Evolutionary conservation across 2,797 vertebrate genomes (phyloP).

Genomic region (Salmo trutta): DNA sequence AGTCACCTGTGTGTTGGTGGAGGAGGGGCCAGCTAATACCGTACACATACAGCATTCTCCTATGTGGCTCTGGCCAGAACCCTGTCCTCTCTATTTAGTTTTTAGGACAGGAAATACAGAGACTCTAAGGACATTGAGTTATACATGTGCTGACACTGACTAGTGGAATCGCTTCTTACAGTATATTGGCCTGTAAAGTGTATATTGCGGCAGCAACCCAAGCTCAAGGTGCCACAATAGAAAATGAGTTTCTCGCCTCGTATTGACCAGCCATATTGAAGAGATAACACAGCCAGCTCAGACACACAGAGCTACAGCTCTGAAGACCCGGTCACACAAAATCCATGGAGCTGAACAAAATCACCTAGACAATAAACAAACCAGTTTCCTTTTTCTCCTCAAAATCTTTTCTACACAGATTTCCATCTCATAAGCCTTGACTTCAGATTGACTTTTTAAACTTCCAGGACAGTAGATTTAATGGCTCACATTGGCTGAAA

Average conservation of each 20-base stretch:
- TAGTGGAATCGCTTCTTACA: slow-evolving; percentile 6
- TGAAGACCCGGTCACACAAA: slow-evolving; percentile 26
- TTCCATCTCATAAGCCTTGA: background rate
- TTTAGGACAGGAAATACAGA: slow-evolving; percentile 6
- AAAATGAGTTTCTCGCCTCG: slow-evolving; percentile 26
- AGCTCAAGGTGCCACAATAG: background rate
- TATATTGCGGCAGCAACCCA: slow-evolving; percentile 19
- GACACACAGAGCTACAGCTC: slow-evolving; percentile 15
- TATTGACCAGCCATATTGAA: slow-evolving; percentile 39
- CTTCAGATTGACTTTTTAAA: background rate
- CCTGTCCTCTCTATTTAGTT: background rate
- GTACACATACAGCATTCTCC: too few species aligned
- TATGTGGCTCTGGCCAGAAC: too few species aligned
- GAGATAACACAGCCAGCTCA: slow-evolving; percentile 29
- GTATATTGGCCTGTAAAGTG: slow-evolving; percentile 5
- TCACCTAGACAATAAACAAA: slow-evolving; percentile 20
- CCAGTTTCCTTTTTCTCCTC: background rate
- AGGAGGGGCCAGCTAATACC: too few species aligned
- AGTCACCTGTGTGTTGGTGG: too few species aligned
- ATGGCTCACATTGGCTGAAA: background rate
- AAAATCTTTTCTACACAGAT: too few species aligned
- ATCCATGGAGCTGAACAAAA: slow-evolving; percentile 37
- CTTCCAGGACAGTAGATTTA: background rate
- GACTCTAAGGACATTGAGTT: background rate
- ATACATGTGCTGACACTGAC: background rate